These are phyloP conservation scores for Rallus crepitans DNA, from an alignment of 2,797 vertebrate species.

Conservation along the genomic window DNA sequence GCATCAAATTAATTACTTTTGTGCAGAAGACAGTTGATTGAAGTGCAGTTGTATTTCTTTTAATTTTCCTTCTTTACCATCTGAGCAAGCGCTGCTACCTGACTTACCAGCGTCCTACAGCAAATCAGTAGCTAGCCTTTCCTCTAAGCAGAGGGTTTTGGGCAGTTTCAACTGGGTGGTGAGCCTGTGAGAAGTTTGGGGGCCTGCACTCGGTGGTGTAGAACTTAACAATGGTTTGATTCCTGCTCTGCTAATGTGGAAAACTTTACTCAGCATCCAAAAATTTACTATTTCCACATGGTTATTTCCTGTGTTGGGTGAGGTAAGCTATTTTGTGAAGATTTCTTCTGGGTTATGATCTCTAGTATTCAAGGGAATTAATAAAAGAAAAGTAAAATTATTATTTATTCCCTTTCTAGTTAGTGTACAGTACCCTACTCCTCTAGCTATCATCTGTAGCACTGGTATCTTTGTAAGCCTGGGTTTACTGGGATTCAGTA, in stretches of 20 bases:
- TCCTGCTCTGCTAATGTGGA: neutral
- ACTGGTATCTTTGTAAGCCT: neutral
- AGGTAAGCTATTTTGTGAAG: neutral
- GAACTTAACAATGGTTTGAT: neutral
- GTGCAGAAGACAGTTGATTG: neutral
- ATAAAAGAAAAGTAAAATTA: too few species aligned
- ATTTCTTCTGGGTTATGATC: neutral
- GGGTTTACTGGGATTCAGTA: neutral
- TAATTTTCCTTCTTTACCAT: neutral
- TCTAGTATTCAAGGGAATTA: neutral
- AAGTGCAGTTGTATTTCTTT: neutral
- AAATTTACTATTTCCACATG: neutral
- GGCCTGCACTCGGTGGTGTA: neutral
- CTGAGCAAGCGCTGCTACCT: neutral
- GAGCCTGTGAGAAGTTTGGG: neutral
- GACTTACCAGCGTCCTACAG: neutral
- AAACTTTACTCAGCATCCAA: neutral
- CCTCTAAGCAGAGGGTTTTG: neutral
- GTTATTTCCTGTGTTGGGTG: neutral
- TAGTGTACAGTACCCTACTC: neutral
- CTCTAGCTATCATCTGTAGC: rapidly evolving
- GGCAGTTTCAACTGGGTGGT: neutral
- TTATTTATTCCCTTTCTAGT: neutral
- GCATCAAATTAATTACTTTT: neutral
- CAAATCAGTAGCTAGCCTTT: neutral